These are phyloP conservation scores for Poecilia latipinna DNA, from an alignment of 2,113 vertebrate species.

Conservation along the genomic window DNA sequence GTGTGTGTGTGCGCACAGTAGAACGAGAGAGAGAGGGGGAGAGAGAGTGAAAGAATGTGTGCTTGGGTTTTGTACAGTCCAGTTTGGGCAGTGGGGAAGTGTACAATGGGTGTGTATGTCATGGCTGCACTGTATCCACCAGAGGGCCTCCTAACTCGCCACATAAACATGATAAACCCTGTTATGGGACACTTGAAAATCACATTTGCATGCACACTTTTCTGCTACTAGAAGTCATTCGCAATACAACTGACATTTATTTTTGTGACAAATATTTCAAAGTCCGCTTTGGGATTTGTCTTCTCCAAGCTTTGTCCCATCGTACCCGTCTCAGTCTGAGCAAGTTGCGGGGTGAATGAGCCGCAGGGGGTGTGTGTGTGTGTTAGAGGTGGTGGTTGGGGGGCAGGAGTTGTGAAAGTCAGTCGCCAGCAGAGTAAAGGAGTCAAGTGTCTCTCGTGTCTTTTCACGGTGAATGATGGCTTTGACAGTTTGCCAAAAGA, in stretches of 20 bases:
- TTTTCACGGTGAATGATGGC: slow-evolving; percentile 79
- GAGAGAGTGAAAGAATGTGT: slow-evolving; percentile 27
- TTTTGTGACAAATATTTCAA: neutral
- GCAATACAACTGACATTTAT: neutral
- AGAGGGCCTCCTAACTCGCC: slow-evolving; percentile 97
- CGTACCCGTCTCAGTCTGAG: slow-evolving; percentile 34
- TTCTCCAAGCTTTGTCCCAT: slow-evolving; percentile 12
- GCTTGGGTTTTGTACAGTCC: slow-evolving; percentile 33
- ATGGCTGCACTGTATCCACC: slow-evolving; percentile 84
- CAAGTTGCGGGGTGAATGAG: slow-evolving; percentile 36
- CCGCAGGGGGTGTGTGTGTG: slow-evolving; percentile 12
- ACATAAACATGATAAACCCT: slow-evolving; percentile 53
- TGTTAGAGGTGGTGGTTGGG: slow-evolving; percentile 17
- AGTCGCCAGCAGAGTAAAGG: slow-evolving; percentile 64
- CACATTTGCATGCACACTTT: slow-evolving; percentile 10
- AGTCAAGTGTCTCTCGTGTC: slow-evolving; percentile 74
- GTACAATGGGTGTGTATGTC: slow-evolving; percentile 47
- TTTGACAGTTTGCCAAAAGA: slow-evolving; percentile 83
- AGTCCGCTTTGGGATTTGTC: neutral
- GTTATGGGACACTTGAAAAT: slow-evolving; percentile 51
- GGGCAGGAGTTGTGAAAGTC: slow-evolving; percentile 69
- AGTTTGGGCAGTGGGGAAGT: slow-evolving; percentile 20
- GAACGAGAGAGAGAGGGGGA: neutral
- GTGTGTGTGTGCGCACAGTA: neutral
- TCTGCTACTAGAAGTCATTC: neutral